These are phyloP conservation scores for Harlomillsia oculata DNA, from an alignment of 1,140 invertebrate genomes.

Conservation along the genomic window DNA sequence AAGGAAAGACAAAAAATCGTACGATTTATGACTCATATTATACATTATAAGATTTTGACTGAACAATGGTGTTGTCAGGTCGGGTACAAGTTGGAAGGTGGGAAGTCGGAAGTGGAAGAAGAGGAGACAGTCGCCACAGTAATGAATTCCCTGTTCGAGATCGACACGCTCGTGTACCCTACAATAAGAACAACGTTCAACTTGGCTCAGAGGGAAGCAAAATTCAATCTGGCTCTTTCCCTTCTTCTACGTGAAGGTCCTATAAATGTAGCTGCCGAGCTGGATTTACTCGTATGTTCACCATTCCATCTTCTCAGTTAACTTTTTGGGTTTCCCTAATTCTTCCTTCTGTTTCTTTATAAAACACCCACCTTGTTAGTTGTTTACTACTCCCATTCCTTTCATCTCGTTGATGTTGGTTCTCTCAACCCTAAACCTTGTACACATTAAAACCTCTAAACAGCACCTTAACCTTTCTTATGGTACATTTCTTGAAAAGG, in stretches of 20 bases:
- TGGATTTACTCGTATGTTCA: conserved; percentile 32
- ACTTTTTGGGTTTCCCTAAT: not conserved
- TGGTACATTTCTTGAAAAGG: too few species aligned
- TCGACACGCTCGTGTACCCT: conserved; percentile 27
- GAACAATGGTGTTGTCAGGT: conserved; percentile 14
- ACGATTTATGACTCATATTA: too few species aligned
- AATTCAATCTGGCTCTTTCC: conserved; percentile 26
- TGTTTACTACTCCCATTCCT: too few species aligned
- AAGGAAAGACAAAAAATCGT: too few species aligned
- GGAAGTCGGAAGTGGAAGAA: conserved; percentile 26
- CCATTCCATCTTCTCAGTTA: too few species aligned
- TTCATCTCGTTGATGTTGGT: too few species aligned
- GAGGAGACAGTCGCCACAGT: conserved; percentile 14
- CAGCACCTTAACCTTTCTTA: too few species aligned
- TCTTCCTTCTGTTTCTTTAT: not conserved
- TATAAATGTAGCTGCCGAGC: conserved; percentile 30
- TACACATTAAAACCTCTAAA: too few species aligned
- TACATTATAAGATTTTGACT: too few species aligned
- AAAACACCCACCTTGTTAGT: not conserved
- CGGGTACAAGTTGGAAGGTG: conserved; percentile 29
- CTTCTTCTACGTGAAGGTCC: conserved; percentile 34
- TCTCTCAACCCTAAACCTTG: too few species aligned
- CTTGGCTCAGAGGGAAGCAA: conserved; percentile 17
- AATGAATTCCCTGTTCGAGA: conserved; percentile 21
- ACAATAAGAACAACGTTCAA: conserved; percentile 20